These are phyloP conservation scores for Ranitomeya variabilis DNA, from an alignment of 2,113 vertebrate genomes.

Conservation along the genomic window DNA sequence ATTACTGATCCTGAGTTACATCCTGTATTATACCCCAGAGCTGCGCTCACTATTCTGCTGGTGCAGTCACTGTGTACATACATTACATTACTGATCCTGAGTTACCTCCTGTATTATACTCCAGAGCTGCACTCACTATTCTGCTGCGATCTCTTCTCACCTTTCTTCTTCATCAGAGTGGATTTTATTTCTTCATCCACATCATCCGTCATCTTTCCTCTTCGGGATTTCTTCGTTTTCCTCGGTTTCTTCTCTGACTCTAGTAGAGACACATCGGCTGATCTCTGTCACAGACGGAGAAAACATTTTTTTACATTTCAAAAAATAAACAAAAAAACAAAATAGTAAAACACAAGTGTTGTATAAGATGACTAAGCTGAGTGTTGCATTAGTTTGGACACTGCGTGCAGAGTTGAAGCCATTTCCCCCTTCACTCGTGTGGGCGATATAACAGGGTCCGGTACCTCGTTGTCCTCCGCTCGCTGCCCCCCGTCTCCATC, in stretches of 20 bases:
- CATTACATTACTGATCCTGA: not conserved
- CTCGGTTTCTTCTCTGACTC: conserved; percentile 72
- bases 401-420: too few relatives aligned
- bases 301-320: not conserved
- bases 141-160: conserved; percentile 52
- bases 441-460: not conserved
- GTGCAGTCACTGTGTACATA: not conserved
- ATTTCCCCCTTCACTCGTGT: too few relatives aligned
- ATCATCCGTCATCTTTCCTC: conserved; percentile 66
- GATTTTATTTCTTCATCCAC: conserved; percentile 71
- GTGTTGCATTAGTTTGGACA: too few relatives aligned
- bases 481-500: conserved; percentile 69
- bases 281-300: conserved; percentile 61
- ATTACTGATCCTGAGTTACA: too few relatives aligned
- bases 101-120: not conserved
- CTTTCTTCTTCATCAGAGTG: conserved; percentile 71
- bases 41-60: too few relatives aligned
- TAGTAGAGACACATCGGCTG: conserved; percentile 71
- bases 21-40: too few relatives aligned
- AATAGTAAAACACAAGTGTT: not conserved
- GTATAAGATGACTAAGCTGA: too few relatives aligned
- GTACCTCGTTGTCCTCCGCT: conserved; percentile 64
- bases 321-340: not conserved
- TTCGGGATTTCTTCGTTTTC: conserved; percentile 69
- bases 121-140: too few relatives aligned